Evolutionary conservation across 2,797 vertebrate genomes (phyloP).

Genomic region (Pseudocheirus occidentalis): DNA sequence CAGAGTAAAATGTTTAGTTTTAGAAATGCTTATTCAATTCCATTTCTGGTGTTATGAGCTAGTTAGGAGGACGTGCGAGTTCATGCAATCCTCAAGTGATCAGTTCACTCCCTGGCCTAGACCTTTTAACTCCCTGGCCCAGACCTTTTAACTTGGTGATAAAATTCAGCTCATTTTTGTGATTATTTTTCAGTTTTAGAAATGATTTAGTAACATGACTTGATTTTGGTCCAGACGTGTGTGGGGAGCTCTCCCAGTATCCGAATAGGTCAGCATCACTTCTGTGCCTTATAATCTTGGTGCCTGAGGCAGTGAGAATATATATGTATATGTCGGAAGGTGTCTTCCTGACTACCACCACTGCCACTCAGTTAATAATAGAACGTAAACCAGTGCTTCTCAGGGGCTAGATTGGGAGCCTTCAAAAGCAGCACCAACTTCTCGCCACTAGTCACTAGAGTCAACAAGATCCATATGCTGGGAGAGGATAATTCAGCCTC

Average conservation of each 20-base stretch:
- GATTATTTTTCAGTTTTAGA: background rate
- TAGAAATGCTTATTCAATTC: background rate
- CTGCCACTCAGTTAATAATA: background rate
- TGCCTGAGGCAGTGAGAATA: background rate
- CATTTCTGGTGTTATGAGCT: background rate
- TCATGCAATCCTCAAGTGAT: background rate
- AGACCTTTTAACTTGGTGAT: background rate
- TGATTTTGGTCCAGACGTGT: background rate
- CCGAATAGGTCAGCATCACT: background rate
- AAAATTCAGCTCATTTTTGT: background rate
- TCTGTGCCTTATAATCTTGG: background rate
- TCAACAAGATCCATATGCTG: conserved; percentile 39
- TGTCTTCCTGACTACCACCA: background rate
- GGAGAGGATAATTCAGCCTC: conserved; percentile 34
- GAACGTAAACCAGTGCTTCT: background rate
- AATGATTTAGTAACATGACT: background rate
- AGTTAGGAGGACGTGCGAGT: background rate
- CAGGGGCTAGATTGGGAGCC: background rate
- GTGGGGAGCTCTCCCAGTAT: background rate
- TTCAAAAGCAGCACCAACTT: conserved; percentile 1
- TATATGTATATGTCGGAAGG: background rate
- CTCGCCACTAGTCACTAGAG: background rate
- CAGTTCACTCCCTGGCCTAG: background rate
- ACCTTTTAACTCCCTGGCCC: background rate
- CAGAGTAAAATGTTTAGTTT: background rate